phyloP scores from a whole-genome alignment of 53 echinoderm and acorn worm genomes.

The Zoroaster sp. region DNA sequence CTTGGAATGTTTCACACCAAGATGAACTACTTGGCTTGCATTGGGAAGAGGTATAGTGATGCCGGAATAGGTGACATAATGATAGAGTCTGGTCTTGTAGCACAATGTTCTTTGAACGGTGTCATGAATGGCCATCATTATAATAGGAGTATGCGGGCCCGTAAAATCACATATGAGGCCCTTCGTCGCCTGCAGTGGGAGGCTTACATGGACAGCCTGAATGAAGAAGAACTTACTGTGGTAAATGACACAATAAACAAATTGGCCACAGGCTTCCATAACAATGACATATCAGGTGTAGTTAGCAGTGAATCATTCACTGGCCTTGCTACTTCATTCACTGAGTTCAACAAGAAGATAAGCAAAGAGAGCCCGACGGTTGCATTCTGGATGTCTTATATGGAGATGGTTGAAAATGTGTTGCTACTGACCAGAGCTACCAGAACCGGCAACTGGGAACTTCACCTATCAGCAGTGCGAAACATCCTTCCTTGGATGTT shows the following conservation, averaged over 20 bases:
- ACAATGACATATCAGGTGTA: constrained; percentile 1
- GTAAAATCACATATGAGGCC: constrained; percentile 35
- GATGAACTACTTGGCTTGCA: constrained; percentile 43
- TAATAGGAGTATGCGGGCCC: constrained; percentile 49
- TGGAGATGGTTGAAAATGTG: constrained; percentile 69
- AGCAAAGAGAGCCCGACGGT: constrained; percentile 31
- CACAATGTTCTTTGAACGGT: constrained; percentile 49
- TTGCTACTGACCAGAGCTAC: constrained; percentile 68
- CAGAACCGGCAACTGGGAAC: constrained; percentile 66
- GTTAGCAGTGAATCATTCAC: constrained; percentile 2
- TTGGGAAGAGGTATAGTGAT: constrained; percentile 60
- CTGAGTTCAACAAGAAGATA: constrained; percentile 2
- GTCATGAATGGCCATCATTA: constrained; percentile 63
- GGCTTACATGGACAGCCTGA: constrained; percentile 5
- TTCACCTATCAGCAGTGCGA: constrained; percentile 62
- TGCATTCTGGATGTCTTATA: constrained; percentile 61
- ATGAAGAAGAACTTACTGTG: neutral
- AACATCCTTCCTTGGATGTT: constrained; percentile 75
- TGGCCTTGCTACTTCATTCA: constrained; percentile 15
- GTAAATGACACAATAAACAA: neutral
- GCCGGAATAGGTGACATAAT: constrained; percentile 65
- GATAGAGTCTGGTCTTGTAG: constrained; percentile 56
- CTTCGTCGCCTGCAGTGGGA: constrained; percentile 31
- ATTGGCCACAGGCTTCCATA: neutral
- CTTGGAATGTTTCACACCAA: constrained; percentile 60